Evolutionary conservation across 2,113 vertebrate species (phyloP).

Genomic region (Oxyura jamaicensis): DNA sequence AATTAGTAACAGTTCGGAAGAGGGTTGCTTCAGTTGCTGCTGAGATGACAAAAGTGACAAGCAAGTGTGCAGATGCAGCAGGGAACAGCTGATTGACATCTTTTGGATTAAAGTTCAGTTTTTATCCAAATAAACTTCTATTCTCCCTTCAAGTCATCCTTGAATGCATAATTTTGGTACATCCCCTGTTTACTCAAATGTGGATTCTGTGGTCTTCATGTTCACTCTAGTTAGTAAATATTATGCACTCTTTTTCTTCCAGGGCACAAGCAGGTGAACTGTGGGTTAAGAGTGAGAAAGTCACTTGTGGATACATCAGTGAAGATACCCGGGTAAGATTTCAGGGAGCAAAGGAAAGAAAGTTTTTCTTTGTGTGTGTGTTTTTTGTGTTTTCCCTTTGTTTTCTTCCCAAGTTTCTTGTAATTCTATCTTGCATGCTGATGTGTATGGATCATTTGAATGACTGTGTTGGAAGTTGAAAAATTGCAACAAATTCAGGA

Average conservation of each 20-base stretch:
- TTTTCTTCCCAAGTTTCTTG: background rate
- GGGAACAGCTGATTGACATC: background rate
- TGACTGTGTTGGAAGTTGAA: background rate
- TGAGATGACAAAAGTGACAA: background rate
- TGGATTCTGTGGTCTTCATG: background rate
- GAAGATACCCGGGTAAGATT: slow-evolving; percentile 91
- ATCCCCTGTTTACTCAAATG: background rate
- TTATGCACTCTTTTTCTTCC: background rate
- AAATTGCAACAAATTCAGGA: background rate
- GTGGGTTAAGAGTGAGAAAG: slow-evolving; percentile 98
- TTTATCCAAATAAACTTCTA: background rate
- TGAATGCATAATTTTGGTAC: background rate
- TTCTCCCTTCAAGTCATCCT: background rate
- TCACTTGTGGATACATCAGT: slow-evolving; percentile 98
- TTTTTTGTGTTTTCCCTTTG: background rate
- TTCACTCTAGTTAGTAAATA: background rate
- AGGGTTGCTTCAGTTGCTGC: background rate
- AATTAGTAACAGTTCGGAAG: background rate
- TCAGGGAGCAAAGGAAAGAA: background rate
- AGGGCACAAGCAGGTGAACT: slow-evolving; percentile 97
- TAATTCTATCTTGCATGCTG: background rate
- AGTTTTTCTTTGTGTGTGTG: background rate
- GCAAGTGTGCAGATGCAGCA: background rate
- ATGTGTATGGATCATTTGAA: background rate
- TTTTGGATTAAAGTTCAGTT: background rate